Conservation (phyloP, 2,797 vertebrate species). For the Mus minutoides region DNA sequence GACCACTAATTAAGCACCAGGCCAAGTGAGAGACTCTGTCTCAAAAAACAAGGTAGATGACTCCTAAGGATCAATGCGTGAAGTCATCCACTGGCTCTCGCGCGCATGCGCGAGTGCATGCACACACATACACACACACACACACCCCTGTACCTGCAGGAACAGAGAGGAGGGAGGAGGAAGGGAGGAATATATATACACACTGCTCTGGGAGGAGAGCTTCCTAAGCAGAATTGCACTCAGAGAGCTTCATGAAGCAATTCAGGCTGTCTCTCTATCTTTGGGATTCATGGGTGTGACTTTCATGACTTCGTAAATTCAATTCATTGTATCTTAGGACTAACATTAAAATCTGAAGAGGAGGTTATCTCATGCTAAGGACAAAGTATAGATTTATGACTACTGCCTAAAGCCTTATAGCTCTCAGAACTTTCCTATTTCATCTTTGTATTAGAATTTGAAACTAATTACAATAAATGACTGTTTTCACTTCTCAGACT, state of each 20-base stretch:
- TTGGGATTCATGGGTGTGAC: background rate
- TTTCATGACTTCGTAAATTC: constrained; percentile 19
- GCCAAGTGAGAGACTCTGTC: background rate
- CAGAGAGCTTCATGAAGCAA: background rate
- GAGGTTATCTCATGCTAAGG: constrained; percentile 21
- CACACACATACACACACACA: background rate
- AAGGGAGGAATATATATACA: constrained; percentile 11
- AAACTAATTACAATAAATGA: constrained; percentile 41
- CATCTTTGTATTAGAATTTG: constrained; percentile 45
- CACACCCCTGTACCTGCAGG: background rate
- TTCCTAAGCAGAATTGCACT: background rate
- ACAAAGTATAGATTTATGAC: background rate
- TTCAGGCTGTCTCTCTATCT: background rate
- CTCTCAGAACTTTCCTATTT: constrained; percentile 12
- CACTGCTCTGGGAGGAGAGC: background rate
- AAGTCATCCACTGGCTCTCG: background rate
- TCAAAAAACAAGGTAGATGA: background rate
- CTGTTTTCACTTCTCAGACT: constrained; percentile 37
- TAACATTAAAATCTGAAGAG: constrained; percentile 35
- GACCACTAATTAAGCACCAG: background rate
- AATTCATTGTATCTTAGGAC: constrained; percentile 14
- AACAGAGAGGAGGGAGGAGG: background rate
- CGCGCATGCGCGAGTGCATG: too few relatives aligned
- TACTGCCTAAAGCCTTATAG: constrained; percentile 1
- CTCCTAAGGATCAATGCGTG: background rate